phyloP scores from a whole-genome alignment of 53 echinoderm and acorn worm genomes.

The Pentamera pediparva region DNA sequence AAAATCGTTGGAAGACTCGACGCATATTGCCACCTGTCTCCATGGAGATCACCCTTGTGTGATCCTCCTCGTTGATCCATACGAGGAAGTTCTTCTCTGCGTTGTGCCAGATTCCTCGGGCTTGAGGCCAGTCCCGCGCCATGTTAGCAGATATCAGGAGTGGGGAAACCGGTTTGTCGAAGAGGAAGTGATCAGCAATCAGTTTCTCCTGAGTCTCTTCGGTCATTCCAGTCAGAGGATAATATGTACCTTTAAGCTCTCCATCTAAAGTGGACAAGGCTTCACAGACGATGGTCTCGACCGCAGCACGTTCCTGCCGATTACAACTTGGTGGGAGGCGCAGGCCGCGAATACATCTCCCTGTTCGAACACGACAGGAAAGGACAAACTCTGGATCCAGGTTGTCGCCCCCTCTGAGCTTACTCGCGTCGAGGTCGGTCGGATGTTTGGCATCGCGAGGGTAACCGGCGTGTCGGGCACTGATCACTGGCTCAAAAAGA shows the following conservation, averaged over 20 bases:
- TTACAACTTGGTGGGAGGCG: conserved; percentile 65
- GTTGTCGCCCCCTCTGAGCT: conserved; percentile 69
- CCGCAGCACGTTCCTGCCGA: conserved; percentile 60
- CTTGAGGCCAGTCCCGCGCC: conserved; percentile 98
- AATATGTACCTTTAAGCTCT: conserved; percentile 79
- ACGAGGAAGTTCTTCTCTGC: conserved; percentile 82
- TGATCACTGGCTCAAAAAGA: conserved; percentile 87
- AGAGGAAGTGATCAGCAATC: conserved; percentile 91
- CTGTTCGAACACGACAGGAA: conserved; percentile 88
- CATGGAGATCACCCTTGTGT: conserved; percentile 93
- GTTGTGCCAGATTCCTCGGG: conserved; percentile 91
- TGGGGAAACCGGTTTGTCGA: conserved; percentile 96
- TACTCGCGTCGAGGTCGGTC: conserved; percentile 67
- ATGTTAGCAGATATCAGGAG: conserved; percentile 72
- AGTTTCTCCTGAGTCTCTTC: conserved; percentile 81
- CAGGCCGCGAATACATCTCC: conserved; percentile 73
- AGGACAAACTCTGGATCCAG: conserved; percentile 86
- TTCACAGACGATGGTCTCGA: conserved; percentile 59
- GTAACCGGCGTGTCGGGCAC: conserved; percentile 76
- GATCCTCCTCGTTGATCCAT: conserved; percentile 95
- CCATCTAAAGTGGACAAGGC: conserved; percentile 65
- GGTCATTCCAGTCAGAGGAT: conserved; percentile 89
- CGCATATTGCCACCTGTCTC: conserved; percentile 92
- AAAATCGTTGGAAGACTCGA: conserved; percentile 78
- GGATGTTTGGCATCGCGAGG: conserved; percentile 59